Percentiles rank a stretch among this genome's conserved stretches.
These are phyloP conservation scores for Scalopus aquaticus DNA, from an alignment of 2,113 vertebrate genomes.

Conservation along the genomic window DNA sequence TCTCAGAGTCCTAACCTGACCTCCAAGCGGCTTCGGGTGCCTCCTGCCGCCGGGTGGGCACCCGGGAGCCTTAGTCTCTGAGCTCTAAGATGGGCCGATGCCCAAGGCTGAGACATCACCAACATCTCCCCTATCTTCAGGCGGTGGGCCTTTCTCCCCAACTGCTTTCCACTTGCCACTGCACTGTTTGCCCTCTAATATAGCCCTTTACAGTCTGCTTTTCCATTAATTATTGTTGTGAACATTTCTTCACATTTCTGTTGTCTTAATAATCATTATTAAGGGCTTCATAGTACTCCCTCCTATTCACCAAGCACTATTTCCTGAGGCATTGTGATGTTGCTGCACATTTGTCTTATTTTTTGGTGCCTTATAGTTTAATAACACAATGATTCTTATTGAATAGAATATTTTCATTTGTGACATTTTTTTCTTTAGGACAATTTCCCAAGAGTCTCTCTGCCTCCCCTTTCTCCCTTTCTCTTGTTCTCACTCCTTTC, in stretches of 20 bases:
- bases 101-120: no score
- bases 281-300: neutral
- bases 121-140: fast-evolving
- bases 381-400: neutral
- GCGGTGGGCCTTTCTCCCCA: neutral
- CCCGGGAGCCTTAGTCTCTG: neutral
- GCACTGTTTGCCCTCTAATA: neutral
- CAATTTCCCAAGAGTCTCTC: neutral
- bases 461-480: neutral
- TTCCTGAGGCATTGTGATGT: neutral
- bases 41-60: neutral
- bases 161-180: neutral
- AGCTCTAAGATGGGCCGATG: neutral
- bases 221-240: neutral
- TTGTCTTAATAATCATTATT: neutral
- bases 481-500: neutral
- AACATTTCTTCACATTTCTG: neutral
- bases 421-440: conserved; percentile 23
- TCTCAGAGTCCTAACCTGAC: neutral
- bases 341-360: neutral
- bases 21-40: neutral
- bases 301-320: neutral
- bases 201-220: neutral
- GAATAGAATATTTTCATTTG: conserved; percentile 8
- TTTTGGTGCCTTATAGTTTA: neutral